Percentiles rank a stretch among this genome's conserved stretches.
phyloP scores from a whole-genome alignment of 1,140 invertebrate genomes.

The Metaphire vulgaris region DNA sequence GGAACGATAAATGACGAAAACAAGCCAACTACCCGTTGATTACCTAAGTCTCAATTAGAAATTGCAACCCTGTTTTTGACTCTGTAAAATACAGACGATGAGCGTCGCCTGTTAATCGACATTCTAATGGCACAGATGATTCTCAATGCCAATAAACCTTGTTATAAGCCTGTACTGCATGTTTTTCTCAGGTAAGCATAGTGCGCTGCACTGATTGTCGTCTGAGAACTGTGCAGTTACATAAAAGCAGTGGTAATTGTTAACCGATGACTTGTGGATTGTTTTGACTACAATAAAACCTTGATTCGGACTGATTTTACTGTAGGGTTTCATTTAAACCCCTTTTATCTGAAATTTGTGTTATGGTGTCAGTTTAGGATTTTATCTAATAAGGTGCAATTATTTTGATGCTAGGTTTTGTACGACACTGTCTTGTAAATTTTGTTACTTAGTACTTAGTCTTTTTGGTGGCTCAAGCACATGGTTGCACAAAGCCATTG shows the following conservation, averaged over 20 bases:
- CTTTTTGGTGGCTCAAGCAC: no score
- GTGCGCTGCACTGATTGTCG: not conserved
- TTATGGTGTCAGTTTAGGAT: no score
- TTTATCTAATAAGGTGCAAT: no score
- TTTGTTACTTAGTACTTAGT: no score
- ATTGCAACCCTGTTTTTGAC: not conserved
- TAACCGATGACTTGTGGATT: not conserved
- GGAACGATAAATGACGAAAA: not conserved
- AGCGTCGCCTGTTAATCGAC: not conserved
- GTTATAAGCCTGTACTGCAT: not conserved
- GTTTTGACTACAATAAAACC: not conserved
- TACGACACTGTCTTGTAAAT: no score
- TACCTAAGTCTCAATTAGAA: not conserved
- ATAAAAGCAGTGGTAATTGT: not conserved
- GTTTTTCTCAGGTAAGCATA: slow-evolving; percentile 1
- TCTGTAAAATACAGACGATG: not conserved
- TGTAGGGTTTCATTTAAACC: no score
- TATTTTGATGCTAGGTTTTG: no score
- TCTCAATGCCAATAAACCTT: no score
- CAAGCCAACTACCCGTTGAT: not conserved
- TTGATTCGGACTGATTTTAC: no score
- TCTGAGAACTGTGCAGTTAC: not conserved
- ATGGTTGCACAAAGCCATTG: no score
- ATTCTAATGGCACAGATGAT: not conserved
- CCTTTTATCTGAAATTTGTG: no score